These are phyloP conservation scores for Monodelphis domestica DNA, from an alignment of 2,797 vertebrate genomes.

Conservation along the genomic window DNA sequence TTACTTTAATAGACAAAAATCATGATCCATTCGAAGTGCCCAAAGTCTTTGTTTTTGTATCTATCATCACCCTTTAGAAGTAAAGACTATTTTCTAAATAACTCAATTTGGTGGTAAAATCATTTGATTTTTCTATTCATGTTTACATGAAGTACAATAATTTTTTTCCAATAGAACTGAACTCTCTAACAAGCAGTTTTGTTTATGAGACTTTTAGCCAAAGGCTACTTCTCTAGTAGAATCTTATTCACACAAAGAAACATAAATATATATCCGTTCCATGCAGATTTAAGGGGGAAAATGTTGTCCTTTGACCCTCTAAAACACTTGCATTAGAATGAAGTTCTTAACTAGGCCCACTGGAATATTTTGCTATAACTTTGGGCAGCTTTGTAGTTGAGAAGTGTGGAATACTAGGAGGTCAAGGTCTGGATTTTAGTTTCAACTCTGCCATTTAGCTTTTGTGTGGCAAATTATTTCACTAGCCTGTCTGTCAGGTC, in stretches of 20 bases:
- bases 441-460: background rate
- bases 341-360: background rate
- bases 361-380: background rate
- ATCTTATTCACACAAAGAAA: constrained; percentile 35
- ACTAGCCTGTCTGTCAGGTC: background rate
- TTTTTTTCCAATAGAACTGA: background rate
- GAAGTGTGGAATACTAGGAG: background rate
- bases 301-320: background rate
- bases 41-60: constrained; percentile 18
- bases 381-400: background rate
- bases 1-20: constrained; percentile 31
- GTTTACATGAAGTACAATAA: constrained; percentile 10
- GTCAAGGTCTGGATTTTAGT: background rate
- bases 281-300: constrained; percentile 10
- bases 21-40: constrained; percentile 35
- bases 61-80: background rate
- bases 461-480: background rate
- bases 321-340: background rate
- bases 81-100: constrained; percentile 43
- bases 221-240: constrained; percentile 40
- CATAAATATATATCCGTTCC: background rate
- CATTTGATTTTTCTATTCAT: constrained; percentile 31
- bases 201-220: background rate
- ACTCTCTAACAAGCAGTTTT: background rate
- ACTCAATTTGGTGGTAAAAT: constrained; percentile 42